phyloP scores from a whole-genome alignment of 1,140 invertebrate species.

The Lamellibrachia luymesi region DNA sequence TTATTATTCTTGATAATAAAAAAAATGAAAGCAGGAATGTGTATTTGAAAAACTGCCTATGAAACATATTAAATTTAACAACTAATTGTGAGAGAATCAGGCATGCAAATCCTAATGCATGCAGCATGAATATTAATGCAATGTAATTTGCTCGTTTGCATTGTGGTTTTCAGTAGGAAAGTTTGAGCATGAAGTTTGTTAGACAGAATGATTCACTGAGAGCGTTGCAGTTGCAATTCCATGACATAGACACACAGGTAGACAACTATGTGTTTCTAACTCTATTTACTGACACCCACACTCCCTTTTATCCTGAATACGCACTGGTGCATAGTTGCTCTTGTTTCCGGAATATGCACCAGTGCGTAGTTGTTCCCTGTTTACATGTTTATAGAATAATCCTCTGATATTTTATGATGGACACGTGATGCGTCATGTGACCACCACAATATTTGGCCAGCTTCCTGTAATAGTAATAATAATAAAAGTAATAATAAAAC shows the following conservation, averaged over 20 bases:
- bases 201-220: background rate
- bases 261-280: background rate
- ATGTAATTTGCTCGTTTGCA: background rate
- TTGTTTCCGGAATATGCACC: background rate
- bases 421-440: too few species aligned
- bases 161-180: background rate
- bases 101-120: background rate
- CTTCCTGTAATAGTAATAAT: too few species aligned
- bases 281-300: background rate
- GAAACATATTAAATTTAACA: background rate
- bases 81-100: background rate
- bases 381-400: background rate
- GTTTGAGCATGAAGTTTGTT: background rate
- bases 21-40: background rate
- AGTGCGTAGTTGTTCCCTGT: background rate
- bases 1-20: background rate
- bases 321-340: background rate
- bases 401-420: background rate
- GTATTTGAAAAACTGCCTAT: background rate
- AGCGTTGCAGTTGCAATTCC: background rate
- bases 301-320: background rate
- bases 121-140: background rate
- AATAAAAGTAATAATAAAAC: too few species aligned
- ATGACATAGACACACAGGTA: background rate
- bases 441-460: too few species aligned